phyloP scores from a whole-genome alignment of 1,140 invertebrate genomes.

The Riptortus pedestris region DNA sequence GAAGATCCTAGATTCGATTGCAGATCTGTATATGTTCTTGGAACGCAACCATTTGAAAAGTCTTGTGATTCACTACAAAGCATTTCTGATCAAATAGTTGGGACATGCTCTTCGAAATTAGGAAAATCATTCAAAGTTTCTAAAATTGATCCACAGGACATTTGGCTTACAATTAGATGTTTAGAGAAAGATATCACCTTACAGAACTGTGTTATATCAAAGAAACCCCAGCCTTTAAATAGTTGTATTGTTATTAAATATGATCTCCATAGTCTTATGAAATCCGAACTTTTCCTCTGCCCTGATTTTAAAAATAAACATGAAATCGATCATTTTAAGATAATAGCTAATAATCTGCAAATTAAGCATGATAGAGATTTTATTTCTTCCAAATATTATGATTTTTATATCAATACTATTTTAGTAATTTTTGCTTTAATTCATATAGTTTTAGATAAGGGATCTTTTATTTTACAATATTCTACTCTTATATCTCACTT shows the following conservation, averaged over 20 bases:
- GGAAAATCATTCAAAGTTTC: background rate
- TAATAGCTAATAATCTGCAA: background rate
- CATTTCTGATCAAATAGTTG: background rate
- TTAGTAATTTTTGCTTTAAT: too few species aligned
- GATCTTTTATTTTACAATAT: constrained; percentile 1
- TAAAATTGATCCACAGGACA: background rate
- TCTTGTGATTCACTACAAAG: background rate
- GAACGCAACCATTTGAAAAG: background rate
- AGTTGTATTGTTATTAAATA: background rate
- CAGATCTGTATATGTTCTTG: background rate
- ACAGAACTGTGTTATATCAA: background rate
- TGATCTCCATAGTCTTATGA: background rate
- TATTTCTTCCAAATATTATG: background rate
- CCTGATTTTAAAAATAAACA: background rate
- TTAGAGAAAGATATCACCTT: background rate
- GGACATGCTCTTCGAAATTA: background rate
- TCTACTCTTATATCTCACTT: constrained; percentile 21
- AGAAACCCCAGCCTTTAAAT: background rate
- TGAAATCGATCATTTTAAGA: background rate
- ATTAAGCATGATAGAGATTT: background rate
- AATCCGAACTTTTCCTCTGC: background rate
- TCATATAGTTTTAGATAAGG: too few species aligned
- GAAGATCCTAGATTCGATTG: background rate
- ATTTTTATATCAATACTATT: background rate
- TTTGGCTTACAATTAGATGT: background rate